Evolutionary conservation across 1,140 invertebrate genomes (phyloP).

Genomic region (Aricia agestis): DNA sequence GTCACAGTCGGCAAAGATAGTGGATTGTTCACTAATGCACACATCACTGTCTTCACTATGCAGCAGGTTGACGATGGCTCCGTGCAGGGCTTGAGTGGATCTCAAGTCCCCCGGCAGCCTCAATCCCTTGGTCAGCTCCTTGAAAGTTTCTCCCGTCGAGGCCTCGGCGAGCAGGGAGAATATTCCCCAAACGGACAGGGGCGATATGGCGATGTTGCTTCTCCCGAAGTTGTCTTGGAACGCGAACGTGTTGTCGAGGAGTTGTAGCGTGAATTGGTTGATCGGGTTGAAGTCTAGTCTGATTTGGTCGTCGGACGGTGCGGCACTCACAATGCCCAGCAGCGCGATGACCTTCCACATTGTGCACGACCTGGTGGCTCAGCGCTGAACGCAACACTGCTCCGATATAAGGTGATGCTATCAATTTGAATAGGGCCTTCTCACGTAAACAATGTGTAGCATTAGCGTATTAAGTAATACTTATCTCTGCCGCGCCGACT

Average conservation of each 20-base stretch:
- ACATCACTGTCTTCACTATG: slow-evolving; percentile 43
- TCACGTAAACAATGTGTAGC: slow-evolving; percentile 54
- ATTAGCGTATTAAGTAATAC: slow-evolving; percentile 53
- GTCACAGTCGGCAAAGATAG: slow-evolving; percentile 50
- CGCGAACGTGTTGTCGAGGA: slow-evolving; percentile 55
- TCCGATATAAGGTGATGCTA: slow-evolving; percentile 38
- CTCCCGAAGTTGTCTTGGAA: slow-evolving; percentile 55
- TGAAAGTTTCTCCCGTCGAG: slow-evolving; percentile 66
- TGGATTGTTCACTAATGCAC: slow-evolving; percentile 46
- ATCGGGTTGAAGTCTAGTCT: slow-evolving; percentile 43
- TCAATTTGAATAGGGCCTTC: slow-evolving; percentile 53
- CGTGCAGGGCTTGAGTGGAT: slow-evolving; percentile 52
- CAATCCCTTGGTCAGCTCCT: slow-evolving; percentile 65
- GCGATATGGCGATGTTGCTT: slow-evolving; percentile 65
- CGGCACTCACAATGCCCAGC: slow-evolving; percentile 40
- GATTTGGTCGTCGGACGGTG: slow-evolving; percentile 34
- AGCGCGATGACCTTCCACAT: slow-evolving; percentile 53
- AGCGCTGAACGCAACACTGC: slow-evolving; percentile 45
- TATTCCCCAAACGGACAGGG: slow-evolving; percentile 73
- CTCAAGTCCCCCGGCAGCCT: slow-evolving; percentile 56
- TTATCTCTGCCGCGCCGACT: slow-evolving; percentile 29
- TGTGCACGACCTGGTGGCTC: slow-evolving; percentile 38
- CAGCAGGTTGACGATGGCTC: slow-evolving; percentile 41
- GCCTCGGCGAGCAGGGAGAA: slow-evolving; percentile 74
- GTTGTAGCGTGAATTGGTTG: slow-evolving; percentile 54